A percentile compares a stretch with the other conserved stretches of the same genome.
Conservation (phyloP, 2,113 vertebrate genomes). For the Synodontis membranacea region DNA sequence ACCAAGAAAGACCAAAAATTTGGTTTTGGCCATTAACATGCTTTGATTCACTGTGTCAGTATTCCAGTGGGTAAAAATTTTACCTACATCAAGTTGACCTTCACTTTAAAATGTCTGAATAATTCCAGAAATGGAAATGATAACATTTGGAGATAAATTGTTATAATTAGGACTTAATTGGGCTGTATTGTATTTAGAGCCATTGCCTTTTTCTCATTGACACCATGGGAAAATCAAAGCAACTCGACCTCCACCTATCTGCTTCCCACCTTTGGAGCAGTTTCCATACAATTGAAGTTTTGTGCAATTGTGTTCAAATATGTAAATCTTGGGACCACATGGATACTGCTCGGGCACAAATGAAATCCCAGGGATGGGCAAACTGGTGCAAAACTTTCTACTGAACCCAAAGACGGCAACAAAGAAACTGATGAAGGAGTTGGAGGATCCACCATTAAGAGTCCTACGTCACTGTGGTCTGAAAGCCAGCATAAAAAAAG, state of each 20-base stretch:
- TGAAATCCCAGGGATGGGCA: neutral
- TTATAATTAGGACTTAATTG: neutral
- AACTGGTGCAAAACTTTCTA: neutral
- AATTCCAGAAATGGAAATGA: neutral
- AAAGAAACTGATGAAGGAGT: too few relatives aligned
- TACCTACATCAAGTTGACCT: neutral
- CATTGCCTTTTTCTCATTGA: neutral
- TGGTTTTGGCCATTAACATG: neutral
- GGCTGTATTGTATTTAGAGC: neutral
- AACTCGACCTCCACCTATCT: neutral
- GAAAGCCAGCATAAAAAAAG: neutral
- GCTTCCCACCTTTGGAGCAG: neutral
- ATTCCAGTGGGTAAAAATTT: neutral
- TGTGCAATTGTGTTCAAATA: neutral
- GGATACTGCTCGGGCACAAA: neutral
- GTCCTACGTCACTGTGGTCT: neutral
- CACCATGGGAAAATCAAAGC: neutral
- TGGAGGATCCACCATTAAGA: neutral
- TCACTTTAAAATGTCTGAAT: neutral
- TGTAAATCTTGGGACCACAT: neutral
- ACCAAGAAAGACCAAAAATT: neutral
- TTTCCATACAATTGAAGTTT: neutral
- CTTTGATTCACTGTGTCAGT: neutral
- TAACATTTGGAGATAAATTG: neutral
- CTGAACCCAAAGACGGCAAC: too few relatives aligned